phyloP scores from a whole-genome alignment of 2,888 invertebrate genomes.

The Drosophila mimetica region DNA sequence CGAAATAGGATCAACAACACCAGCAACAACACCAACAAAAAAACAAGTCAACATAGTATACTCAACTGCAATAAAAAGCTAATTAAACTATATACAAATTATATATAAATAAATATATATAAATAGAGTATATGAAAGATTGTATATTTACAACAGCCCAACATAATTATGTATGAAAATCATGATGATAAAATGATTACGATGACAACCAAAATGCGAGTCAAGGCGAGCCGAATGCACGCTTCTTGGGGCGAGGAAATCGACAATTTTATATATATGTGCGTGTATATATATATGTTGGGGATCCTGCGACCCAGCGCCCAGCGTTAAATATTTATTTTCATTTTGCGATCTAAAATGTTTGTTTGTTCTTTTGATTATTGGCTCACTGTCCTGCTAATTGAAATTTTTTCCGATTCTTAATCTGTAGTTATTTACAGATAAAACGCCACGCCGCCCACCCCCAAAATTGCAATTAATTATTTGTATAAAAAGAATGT shows the following conservation, averaged over 20 bases:
- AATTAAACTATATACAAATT: constrained; percentile 66
- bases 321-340: constrained; percentile 15
- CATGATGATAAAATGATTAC: constrained; percentile 39
- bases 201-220: constrained; percentile 40
- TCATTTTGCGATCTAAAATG: neutral
- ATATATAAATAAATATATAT: constrained; percentile 47
- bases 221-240: constrained; percentile 33
- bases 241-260: constrained; percentile 7
- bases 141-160: constrained; percentile 69
- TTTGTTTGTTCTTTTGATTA: constrained; percentile 6
- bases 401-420: constrained; percentile 1
- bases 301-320: neutral
- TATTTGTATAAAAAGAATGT: neutral
- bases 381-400: neutral
- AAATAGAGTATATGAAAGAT: constrained; percentile 58
- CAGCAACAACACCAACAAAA: constrained; percentile 20
- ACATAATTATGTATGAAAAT: constrained; percentile 19
- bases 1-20: constrained; percentile 20
- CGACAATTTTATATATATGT: constrained; percentile 17
- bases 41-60: constrained; percentile 73
- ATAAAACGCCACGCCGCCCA: neutral
- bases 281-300: constrained; percentile 5
- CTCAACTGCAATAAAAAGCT: constrained; percentile 73
- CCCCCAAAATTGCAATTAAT: neutral
- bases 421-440: constrained; percentile 2